These are phyloP conservation scores for Hemibagrus wyckioides DNA, from an alignment of 2,113 vertebrate species.

Conservation along the genomic window DNA sequence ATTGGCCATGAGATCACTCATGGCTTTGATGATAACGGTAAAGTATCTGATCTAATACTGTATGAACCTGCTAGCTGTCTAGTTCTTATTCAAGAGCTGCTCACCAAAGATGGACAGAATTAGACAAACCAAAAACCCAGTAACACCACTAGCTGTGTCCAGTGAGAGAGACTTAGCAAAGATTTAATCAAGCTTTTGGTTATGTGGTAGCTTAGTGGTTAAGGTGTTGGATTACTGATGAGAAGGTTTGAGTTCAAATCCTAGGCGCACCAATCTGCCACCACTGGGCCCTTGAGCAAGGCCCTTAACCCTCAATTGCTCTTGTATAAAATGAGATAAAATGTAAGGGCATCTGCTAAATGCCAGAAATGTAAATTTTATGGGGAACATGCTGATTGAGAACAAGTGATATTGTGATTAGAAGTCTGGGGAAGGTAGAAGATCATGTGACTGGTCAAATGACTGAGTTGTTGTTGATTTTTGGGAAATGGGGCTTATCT, in stretches of 20 bases:
- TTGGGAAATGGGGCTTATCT: neutral
- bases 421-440: neutral
- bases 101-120: neutral
- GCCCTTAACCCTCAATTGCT: too few species aligned
- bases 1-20: conserved; percentile 98
- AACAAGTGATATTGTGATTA: neutral
- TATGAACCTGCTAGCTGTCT: neutral
- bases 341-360: too few species aligned
- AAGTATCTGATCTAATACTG: conserved; percentile 41
- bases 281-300: too few species aligned
- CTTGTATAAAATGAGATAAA: too few species aligned
- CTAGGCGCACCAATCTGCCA: too few species aligned
- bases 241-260: too few species aligned
- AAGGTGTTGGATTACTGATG: too few species aligned
- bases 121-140: neutral
- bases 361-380: too few species aligned
- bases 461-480: neutral
- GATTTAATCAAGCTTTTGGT: neutral
- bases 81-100: neutral
- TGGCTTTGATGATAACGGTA: conserved; percentile 95
- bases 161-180: neutral
- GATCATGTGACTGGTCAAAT: neutral
- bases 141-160: neutral
- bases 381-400: too few species aligned
- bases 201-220: neutral